Evolutionary conservation across 2,888 invertebrate genomes (phyloP), one percentile per base, ranked within the genome.

Genomic region (Ichneumoninae sp.): DNA sequence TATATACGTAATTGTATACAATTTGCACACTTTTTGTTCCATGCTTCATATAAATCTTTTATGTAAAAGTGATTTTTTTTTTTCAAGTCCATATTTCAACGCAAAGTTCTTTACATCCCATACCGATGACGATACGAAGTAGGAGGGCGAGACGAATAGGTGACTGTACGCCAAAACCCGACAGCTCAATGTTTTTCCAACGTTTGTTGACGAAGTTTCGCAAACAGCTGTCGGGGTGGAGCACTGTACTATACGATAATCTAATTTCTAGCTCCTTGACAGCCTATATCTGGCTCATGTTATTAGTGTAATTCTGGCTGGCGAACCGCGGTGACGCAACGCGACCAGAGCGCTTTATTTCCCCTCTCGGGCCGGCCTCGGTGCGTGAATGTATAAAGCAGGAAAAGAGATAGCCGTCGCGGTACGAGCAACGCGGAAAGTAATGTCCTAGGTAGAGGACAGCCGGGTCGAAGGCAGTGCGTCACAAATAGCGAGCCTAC

Each of bases 401-500:
- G 10, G 52, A 69, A 75, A 47, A 62, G 5, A 60, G 47, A 19
- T 19, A 57, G 47, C 22, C 57, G 22, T 8, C 13, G 30, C 40
- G n/a, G 40, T 40, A 50, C 81, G 85, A 80, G 66, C 87, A 85
- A 85, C 82, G 72, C 74, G 76, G 77, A 85, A 71, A 68, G 85
- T 86, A 87, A 90, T 91, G 90, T 89, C 90, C 89, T 91, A 91
- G 90, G 91, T 90, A 91, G 90, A 92, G 91, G 88, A 91, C 90
- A 89, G 87, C 89, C 83, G 84, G 90, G 89, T 91, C 89, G 85
- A 83, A 86, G 86, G 84, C 87, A 81, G 84, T 86, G 85, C 88
- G 88, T 89, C 88, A 87, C 86, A 82, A 85, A 75, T 86, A 80
- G 86, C 74, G 86, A 83, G 74, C 72, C 50, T 75, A 60, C 69